Evolutionary conservation across 37 sponge, comb jelly and placozoan species (phyloP).

Genomic region (Oopsacas minuta): DNA sequence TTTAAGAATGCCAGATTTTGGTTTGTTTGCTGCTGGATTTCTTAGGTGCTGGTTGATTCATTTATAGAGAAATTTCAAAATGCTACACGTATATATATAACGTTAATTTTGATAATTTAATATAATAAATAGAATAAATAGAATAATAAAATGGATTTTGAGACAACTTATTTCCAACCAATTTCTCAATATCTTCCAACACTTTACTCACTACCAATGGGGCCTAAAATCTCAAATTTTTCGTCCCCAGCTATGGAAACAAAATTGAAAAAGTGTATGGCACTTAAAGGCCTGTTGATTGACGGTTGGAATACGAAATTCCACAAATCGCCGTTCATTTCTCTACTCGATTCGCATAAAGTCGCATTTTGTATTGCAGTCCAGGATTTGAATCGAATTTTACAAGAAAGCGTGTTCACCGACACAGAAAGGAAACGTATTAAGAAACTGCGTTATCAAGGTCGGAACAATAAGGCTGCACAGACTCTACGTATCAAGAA

Average conservation of each 20-base stretch:
- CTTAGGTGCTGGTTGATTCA: too few species aligned
- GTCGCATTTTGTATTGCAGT: background rate
- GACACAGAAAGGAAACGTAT: background rate
- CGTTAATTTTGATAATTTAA: too few species aligned
- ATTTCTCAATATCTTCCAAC: too few species aligned
- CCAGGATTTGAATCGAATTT: background rate
- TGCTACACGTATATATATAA: too few species aligned
- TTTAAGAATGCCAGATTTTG: too few species aligned
- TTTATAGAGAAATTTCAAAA: too few species aligned
- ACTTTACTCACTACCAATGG: too few species aligned
- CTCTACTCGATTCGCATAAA: background rate
- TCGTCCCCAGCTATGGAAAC: background rate
- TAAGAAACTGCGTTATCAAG: background rate
- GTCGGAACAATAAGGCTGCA: background rate
- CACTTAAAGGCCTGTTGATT: background rate
- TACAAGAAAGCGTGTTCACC: background rate
- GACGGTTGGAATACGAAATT: background rate
- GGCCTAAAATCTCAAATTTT: too few species aligned
- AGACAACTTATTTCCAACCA: too few species aligned
- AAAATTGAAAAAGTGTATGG: background rate
- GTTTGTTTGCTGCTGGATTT: too few species aligned
- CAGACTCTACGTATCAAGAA: background rate
- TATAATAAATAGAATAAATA: too few species aligned
- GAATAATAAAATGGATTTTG: too few species aligned
- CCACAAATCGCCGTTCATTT: background rate